A percentile compares a stretch with the other conserved stretches of the same genome.
Conservation (phyloP, 2,888 invertebrate genomes). For the Acleris laterana region DNA sequence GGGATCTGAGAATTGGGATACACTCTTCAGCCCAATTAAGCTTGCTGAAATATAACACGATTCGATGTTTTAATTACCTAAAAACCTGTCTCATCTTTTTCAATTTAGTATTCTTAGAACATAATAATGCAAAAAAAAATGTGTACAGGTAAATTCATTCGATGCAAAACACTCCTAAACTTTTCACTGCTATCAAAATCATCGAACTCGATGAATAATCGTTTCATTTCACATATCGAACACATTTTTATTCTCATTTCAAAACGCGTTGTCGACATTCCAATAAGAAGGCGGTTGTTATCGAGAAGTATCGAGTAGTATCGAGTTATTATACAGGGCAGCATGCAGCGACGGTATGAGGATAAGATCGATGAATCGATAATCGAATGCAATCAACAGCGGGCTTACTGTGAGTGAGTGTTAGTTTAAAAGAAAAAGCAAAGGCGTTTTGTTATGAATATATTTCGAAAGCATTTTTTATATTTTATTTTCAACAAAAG, state of each 20-base stretch:
- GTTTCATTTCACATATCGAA: conserved; percentile 37
- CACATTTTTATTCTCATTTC: conserved; percentile 35
- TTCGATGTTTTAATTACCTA: neutral
- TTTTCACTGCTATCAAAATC: conserved; percentile 24
- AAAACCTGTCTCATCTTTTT: neutral
- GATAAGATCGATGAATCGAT: conserved; percentile 63
- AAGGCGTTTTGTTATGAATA: conserved; percentile 3
- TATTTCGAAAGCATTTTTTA: too few relatives aligned
- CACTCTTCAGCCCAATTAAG: neutral
- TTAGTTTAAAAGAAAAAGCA: conserved; percentile 26
- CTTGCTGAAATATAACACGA: neutral
- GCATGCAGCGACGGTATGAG: conserved; percentile 39
- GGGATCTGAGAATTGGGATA: neutral
- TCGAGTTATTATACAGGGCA: conserved; percentile 42
- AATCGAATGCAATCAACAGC: conserved; percentile 65
- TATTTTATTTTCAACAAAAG: too few relatives aligned
- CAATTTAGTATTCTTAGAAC: neutral
- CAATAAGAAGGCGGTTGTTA: conserved; percentile 41
- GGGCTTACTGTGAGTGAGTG: conserved; percentile 38
- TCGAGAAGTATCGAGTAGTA: conserved; percentile 37
- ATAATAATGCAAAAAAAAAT: conserved; percentile 5
- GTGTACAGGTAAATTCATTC: conserved; percentile 7
- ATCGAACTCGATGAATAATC: conserved; percentile 34
- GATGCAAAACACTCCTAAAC: conserved; percentile 16
- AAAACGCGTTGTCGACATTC: conserved; percentile 38